Percentiles rank a stretch among this genome's conserved stretches.
Conservation (phyloP, 2,113 vertebrate genomes). For the Himantopus leucocephalus region DNA sequence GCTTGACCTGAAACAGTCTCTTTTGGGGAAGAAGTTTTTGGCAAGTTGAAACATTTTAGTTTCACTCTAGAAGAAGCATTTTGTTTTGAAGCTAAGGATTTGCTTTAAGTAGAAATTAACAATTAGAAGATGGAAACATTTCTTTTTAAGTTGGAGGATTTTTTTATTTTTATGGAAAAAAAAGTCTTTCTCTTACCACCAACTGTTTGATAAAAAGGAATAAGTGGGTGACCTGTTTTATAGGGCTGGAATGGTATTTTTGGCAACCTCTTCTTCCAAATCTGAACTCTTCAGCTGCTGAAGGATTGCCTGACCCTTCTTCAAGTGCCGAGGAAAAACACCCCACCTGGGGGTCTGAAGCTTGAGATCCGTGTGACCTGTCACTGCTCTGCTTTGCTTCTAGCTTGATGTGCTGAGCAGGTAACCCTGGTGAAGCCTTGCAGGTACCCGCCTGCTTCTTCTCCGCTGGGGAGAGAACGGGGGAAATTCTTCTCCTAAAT, state of each 20-base stretch:
- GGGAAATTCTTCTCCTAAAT: neutral
- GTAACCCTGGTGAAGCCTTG: neutral
- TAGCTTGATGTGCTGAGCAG: neutral
- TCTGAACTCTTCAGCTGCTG: neutral
- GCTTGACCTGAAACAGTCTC: slow-evolving; percentile 57
- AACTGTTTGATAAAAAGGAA: neutral
- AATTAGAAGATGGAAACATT: neutral
- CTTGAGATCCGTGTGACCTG: neutral
- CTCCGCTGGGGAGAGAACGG: neutral
- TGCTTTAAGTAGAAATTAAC: neutral
- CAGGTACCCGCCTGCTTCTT: accelerated
- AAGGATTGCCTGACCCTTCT: neutral
- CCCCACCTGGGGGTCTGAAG: neutral
- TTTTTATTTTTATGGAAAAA: neutral
- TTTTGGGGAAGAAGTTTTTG: slow-evolving; percentile 51
- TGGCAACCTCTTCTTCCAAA: neutral
- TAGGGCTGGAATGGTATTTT: neutral
- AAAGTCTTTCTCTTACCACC: neutral
- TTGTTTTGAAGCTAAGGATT: neutral
- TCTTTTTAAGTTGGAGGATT: neutral
- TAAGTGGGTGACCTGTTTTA: neutral
- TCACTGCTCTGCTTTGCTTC: neutral
- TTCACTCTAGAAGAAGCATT: neutral
- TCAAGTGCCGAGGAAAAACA: neutral
- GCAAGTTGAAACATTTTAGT: neutral